Evolutionary conservation across 2,888 invertebrate genomes (phyloP), one percentile per base, ranked within the genome.

Genomic region (Drosophila atripex): DNA sequence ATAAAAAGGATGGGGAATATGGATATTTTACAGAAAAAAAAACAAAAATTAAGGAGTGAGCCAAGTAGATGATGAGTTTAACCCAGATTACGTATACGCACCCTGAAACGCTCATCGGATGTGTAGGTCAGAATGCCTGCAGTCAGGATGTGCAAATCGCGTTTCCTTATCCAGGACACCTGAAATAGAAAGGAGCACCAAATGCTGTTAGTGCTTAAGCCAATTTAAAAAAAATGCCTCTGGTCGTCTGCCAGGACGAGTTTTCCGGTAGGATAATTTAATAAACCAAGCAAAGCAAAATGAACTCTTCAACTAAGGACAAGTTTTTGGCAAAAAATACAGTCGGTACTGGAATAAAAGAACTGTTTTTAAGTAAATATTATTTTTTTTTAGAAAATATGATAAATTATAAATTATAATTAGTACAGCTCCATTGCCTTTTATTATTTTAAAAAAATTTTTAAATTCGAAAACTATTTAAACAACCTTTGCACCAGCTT

Each of bases 131-230:
- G 93, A 89, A 96, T 95, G 47, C 96, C 97, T 7, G 96, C 96
- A 77, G 96, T 97, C 83, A 97, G 92, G 90, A 97, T 97, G 92
- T 97, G 97, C 78, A 97, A 94, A 93, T 97, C 97, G 78, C 96
- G 93, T 92, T 97, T 97, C 80, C 97, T 93, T 92, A 97, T 97
- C 97, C 97, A 97, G 53, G 97, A 96, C 70, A 97, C 96, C 97
- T 91, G 76, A 83, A 89, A 90, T 60, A 21, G 39, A 47, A 61
- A 35, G 35, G n/a, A 35, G 77, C 71, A 66, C 66, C 30, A 71
- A 71, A 72, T 72, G 43, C 64, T 71, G 55, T 71, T 72, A 71
- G 72, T 58, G 68, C 75, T 80, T 82, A 85, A 82, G 87, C 80
- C 86, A 85, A 82, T 87, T 87, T 87, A 57, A 23, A 12, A 74